Conservation (phyloP, 1,140 invertebrate genomes). For the Megalopta genalis region DNA sequence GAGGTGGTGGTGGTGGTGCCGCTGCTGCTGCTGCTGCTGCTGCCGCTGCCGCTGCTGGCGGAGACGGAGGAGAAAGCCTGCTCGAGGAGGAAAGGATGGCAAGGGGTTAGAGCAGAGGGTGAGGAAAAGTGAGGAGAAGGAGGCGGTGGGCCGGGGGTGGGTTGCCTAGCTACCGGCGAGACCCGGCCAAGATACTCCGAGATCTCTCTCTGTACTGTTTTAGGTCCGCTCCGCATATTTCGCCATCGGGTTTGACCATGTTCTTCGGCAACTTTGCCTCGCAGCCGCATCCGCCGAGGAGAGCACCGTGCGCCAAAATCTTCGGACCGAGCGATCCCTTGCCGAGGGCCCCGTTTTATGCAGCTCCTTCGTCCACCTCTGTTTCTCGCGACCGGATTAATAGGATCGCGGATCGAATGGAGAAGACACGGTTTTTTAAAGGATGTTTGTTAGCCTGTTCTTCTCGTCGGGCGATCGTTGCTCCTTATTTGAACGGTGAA, state of each 20-base stretch:
- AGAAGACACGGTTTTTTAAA: too few relatives aligned
- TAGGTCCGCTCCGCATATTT: conserved; percentile 57
- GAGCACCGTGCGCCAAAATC: background rate
- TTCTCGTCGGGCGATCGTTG: too few relatives aligned
- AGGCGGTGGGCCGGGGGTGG: conserved; percentile 69
- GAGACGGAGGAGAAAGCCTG: conserved; percentile 43
- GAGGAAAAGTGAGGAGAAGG: conserved; percentile 64
- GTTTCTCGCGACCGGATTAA: background rate
- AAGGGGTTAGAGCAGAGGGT: conserved; percentile 26
- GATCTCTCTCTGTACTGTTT: conserved; percentile 70
- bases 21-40: conserved; percentile 51
- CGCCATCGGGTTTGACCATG: conserved; percentile 54
- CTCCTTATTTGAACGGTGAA: background rate
- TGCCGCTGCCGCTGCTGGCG: conserved; percentile 54
- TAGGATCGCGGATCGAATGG: background rate
- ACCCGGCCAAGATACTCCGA: conserved; percentile 80
- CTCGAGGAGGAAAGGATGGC: conserved; percentile 73
- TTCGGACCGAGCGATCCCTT: background rate
- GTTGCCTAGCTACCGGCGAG: conserved; percentile 80
- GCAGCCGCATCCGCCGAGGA: background rate
- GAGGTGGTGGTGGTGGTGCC: conserved; percentile 43
- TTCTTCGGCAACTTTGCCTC: conserved; percentile 45
- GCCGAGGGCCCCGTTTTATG: background rate
- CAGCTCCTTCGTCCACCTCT: background rate
- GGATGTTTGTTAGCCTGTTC: too few relatives aligned